These are phyloP conservation scores for Scaptomyza hsui DNA, from an alignment of 1,140 invertebrate species.

Conservation along the genomic window DNA sequence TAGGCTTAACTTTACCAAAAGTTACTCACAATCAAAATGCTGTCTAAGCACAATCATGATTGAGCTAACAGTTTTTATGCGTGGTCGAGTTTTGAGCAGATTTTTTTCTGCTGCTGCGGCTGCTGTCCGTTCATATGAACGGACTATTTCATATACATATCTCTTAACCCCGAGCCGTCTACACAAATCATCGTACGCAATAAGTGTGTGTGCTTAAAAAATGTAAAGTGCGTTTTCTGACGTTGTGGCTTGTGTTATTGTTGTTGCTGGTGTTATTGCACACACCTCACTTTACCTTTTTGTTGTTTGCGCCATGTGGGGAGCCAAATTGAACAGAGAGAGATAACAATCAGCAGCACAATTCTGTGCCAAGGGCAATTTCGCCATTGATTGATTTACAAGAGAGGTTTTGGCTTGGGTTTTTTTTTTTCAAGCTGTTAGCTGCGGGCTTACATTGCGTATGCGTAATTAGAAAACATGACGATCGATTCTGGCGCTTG, in stretches of 20 bases:
- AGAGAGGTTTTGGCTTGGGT: constrained; percentile 35
- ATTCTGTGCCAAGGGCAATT: constrained; percentile 75
- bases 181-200: constrained; percentile 77
- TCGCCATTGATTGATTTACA: constrained; percentile 78
- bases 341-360: constrained; percentile 20
- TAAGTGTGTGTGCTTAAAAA: constrained; percentile 44
- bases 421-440: constrained; percentile 4
- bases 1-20: neutral
- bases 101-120: constrained; percentile 15
- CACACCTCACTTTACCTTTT: constrained; percentile 35
- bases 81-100: constrained; percentile 44
- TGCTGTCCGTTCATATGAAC: constrained; percentile 45
- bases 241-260: constrained; percentile 10
- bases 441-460: constrained; percentile 55
- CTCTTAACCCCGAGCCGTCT: constrained; percentile 54
- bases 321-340: constrained; percentile 11
- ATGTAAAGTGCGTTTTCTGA: constrained; percentile 62
- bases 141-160: constrained; percentile 68
- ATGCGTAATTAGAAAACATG: constrained; percentile 60
- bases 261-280: constrained; percentile 23
- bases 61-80: constrained; percentile 53
- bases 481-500: constrained; percentile 20
- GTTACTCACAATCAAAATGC: neutral
- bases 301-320: constrained; percentile 30
- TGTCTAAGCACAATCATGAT: constrained; percentile 18